These are phyloP conservation scores for Lutra lutra DNA, from an alignment of 2,797 vertebrate species.

Conservation along the genomic window DNA sequence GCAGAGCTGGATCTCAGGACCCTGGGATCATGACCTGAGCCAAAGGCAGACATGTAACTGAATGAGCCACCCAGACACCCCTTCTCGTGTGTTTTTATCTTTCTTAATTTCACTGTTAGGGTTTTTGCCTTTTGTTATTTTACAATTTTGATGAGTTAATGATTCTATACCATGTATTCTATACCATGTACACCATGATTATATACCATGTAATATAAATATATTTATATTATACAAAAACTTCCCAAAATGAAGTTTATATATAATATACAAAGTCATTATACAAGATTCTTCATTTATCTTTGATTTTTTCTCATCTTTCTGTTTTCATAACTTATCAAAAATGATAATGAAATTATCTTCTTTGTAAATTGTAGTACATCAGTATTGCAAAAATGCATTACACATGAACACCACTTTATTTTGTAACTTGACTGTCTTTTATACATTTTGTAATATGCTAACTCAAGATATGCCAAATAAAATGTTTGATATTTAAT, in stretches of 20 bases:
- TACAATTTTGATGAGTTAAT: not conserved
- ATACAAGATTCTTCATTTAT: not conserved
- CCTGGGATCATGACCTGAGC: too few relatives aligned
- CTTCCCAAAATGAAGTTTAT: not conserved
- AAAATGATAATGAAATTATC: not conserved
- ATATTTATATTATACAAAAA: too few relatives aligned
- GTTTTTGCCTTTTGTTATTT: not conserved
- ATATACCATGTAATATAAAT: too few relatives aligned
- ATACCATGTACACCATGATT: too few relatives aligned
- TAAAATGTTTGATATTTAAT: not conserved
- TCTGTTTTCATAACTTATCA: not conserved
- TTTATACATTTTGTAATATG: not conserved
- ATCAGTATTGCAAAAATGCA: not conserved
- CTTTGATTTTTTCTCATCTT: not conserved
- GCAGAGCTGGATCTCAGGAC: too few relatives aligned
- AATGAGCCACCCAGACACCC: too few relatives aligned
- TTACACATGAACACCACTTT: not conserved
- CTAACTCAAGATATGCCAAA: not conserved
- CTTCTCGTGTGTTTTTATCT: not conserved
- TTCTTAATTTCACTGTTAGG: not conserved
- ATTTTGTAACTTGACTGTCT: not conserved
- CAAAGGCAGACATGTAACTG: too few relatives aligned
- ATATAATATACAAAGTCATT: not conserved
- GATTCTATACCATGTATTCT: not conserved
- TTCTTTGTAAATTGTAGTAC: not conserved